phyloP scores from a whole-genome alignment of 2,113 vertebrate genomes.

The Varanus salvator region DNA sequence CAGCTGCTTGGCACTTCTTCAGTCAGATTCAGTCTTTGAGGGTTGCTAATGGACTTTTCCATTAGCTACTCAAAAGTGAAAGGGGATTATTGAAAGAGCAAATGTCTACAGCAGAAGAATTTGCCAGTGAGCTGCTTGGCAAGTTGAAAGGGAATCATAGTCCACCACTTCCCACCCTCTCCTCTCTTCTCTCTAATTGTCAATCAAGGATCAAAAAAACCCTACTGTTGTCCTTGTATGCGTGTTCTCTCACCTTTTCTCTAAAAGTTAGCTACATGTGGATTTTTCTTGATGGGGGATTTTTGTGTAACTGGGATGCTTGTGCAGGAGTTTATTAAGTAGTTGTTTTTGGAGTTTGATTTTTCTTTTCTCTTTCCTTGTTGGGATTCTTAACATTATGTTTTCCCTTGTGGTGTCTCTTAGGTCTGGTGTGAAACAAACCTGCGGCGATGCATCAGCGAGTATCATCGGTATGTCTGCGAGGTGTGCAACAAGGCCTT shows the following conservation, averaged over 20 bases:
- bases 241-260: background rate
- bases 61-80: background rate
- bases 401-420: slow-evolving; percentile 14
- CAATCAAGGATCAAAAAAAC: background rate
- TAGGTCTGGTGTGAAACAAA: slow-evolving; percentile 99
- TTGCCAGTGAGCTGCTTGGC: background rate
- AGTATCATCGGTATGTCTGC: slow-evolving; percentile 93
- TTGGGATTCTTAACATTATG: background rate
- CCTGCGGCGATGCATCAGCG: slow-evolving; percentile 91
- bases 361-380: background rate
- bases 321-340: background rate
- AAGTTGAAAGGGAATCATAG: no score
- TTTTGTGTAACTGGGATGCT: no score
- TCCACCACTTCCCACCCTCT: no score
- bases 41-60: background rate
- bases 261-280: background rate
- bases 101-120: background rate
- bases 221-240: no score
- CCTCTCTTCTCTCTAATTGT: no score
- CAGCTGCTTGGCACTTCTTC: background rate
- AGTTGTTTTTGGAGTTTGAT: background rate
- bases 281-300: background rate
- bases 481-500: slow-evolving; percentile 95
- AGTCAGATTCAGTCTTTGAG: background rate
- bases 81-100: background rate